phyloP scores from a whole-genome alignment of 2,113 vertebrate genomes.

The Coturnix japonica region DNA sequence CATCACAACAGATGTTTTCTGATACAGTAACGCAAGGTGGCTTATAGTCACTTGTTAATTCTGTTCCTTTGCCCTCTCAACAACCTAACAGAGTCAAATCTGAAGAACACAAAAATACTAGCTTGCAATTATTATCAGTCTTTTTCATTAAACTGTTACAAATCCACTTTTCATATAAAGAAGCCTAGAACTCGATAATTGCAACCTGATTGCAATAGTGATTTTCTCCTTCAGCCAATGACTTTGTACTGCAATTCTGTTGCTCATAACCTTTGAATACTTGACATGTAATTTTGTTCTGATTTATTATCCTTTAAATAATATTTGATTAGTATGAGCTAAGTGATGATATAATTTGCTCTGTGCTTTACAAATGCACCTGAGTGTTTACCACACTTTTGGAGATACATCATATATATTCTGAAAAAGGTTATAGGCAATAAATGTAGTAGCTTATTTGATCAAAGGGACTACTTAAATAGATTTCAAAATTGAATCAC shows the following conservation, averaged over 20 bases:
- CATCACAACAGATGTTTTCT: not conserved
- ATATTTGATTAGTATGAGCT: slow-evolving; percentile 49
- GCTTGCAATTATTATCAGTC: slow-evolving; percentile 16
- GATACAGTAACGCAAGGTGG: not conserved
- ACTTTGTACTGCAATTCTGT: slow-evolving; percentile 29
- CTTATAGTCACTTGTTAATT: slow-evolving; percentile 5
- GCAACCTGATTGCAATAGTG: slow-evolving; percentile 15
- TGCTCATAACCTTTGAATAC: slow-evolving; percentile 54
- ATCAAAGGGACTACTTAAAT: not conserved
- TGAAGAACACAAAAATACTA: slow-evolving; percentile 24
- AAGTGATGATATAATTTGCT: slow-evolving; percentile 5
- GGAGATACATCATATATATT: not conserved
- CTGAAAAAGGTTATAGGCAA: not conserved
- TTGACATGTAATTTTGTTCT: slow-evolving; percentile 57
- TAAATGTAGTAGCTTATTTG: not conserved
- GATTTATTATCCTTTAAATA: slow-evolving; percentile 60
- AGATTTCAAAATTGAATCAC: not conserved
- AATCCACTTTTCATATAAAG: slow-evolving; percentile 43
- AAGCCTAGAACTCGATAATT: slow-evolving; percentile 38
- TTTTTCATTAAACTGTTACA: slow-evolving; percentile 53
- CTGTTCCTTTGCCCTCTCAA: slow-evolving; percentile 30
- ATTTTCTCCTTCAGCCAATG: slow-evolving; percentile 56
- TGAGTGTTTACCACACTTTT: not conserved
- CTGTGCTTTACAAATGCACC: not conserved
- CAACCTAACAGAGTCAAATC: slow-evolving; percentile 16